Percentiles rank a stretch among this genome's conserved stretches.
These are phyloP conservation scores for Alouatta palliata DNA, from an alignment of 2,113 vertebrate genomes.

Conservation along the genomic window DNA sequence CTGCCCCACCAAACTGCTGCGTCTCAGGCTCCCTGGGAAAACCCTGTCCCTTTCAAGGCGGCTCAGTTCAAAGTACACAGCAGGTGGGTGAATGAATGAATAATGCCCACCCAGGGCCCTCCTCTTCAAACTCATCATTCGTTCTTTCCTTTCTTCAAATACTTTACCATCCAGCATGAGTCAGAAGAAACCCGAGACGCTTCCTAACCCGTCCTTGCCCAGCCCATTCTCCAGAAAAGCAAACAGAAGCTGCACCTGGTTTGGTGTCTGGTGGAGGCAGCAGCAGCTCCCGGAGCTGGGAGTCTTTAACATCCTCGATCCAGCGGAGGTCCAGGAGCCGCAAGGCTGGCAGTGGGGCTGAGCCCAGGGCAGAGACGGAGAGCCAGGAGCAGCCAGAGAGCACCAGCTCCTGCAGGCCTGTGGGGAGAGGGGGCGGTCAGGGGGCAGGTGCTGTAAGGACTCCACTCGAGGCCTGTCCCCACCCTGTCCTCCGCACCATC, in stretches of 20 bases:
- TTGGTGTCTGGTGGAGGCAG: slow-evolving; percentile 88
- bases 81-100: not conserved
- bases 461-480: not conserved
- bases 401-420: slow-evolving; percentile 92
- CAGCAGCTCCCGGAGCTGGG: slow-evolving; percentile 92
- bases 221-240: not conserved
- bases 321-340: slow-evolving; percentile 92
- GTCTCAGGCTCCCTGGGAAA: not conserved
- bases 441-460: not conserved
- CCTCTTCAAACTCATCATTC: not conserved
- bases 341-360: slow-evolving; percentile 90
- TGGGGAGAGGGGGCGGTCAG: not conserved
- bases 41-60: not conserved
- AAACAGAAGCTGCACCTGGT: slow-evolving; percentile 83
- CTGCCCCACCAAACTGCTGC: not conserved
- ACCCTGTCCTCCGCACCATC: not conserved
- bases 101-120: not conserved
- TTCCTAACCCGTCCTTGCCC: not conserved
- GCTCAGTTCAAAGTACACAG: not conserved
- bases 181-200: not conserved
- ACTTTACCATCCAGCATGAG: not conserved
- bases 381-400: slow-evolving; percentile 91
- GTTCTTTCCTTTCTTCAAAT: not conserved
- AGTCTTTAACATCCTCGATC: slow-evolving; percentile 93
- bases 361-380: slow-evolving; percentile 91